A percentile compares a stretch with the other conserved stretches of the same genome.
phyloP scores from a whole-genome alignment of 2,113 vertebrate genomes.

The Scatophagus argus region DNA sequence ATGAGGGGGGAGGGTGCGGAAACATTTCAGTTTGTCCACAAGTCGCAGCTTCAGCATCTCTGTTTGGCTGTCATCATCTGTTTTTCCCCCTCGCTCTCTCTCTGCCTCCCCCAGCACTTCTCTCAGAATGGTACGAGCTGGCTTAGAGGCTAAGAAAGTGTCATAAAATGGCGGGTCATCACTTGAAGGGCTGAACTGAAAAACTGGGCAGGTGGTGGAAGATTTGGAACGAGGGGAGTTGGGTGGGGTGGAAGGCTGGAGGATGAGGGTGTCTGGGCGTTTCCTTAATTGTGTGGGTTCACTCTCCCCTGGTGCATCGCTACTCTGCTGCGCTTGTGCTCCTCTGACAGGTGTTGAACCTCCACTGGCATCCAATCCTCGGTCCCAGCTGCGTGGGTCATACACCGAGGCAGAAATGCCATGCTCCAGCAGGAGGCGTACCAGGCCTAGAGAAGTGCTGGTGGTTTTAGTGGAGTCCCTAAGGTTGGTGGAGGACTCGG shows the following conservation, averaged over 20 bases:
- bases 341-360: conserved; percentile 58
- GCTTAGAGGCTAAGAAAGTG: conserved; percentile 95
- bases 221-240: conserved; percentile 82
- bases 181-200: conserved; percentile 91
- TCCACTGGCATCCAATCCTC: conserved; percentile 75
- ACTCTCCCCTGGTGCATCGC: neutral
- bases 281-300: neutral
- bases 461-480: conserved; percentile 96
- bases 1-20: conserved; percentile 83
- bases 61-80: conserved; percentile 89
- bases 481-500: conserved; percentile 95
- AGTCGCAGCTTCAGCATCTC: conserved; percentile 93
- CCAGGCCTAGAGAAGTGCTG: conserved; percentile 96
- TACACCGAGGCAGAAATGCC: conserved; percentile 96
- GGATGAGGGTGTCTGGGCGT: conserved; percentile 76
- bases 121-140: conserved; percentile 94
- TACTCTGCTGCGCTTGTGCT: neutral
- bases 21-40: conserved; percentile 95
- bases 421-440: conserved; percentile 92
- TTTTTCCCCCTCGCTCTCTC: conserved; percentile 69
- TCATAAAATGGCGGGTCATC: conserved; percentile 86
- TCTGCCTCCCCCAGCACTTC: conserved; percentile 90
- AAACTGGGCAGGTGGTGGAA: conserved; percentile 42
- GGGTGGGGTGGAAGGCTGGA: conserved; percentile 89
- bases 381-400: conserved; percentile 92